These are phyloP conservation scores for Podabrus alpinus DNA, from an alignment of 2,888 invertebrate genomes.

Conservation along the genomic window DNA sequence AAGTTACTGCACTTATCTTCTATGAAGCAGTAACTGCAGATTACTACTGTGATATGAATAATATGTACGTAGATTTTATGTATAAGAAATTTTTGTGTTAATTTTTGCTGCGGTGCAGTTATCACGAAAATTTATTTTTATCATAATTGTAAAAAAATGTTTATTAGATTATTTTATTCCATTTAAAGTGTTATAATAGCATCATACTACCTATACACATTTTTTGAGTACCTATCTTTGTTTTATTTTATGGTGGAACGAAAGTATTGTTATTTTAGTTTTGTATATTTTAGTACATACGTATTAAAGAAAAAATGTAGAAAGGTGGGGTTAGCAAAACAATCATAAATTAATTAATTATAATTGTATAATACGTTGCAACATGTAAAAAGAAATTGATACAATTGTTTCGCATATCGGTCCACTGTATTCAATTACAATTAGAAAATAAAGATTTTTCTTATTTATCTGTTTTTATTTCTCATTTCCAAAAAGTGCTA, in stretches of 20 bases:
- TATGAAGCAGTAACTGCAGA: constrained; percentile 25
- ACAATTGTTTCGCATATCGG: constrained; percentile 28
- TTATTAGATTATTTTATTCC: background rate
- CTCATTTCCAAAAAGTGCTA: too few species aligned
- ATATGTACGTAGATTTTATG: constrained; percentile 26
- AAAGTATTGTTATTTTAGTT: background rate
- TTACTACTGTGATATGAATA: constrained; percentile 32
- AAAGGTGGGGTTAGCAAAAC: background rate
- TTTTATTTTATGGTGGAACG: background rate
- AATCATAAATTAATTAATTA: background rate
- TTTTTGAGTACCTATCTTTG: background rate
- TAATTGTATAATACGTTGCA: constrained; percentile 15
- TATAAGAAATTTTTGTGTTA: constrained; percentile 26
- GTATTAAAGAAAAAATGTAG: background rate
- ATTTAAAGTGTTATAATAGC: background rate
- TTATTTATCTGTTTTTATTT: background rate
- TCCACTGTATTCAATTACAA: constrained; percentile 20
- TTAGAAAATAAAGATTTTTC: constrained; percentile 23
- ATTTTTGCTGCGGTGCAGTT: constrained; percentile 1
- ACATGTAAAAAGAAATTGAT: constrained; percentile 20
- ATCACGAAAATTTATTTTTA: background rate
- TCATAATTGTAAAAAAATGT: background rate
- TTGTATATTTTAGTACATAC: background rate
- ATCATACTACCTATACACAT: background rate
- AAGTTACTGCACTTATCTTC: constrained; percentile 23